Evolutionary conservation across 2,113 vertebrate species (phyloP).

Genomic region (Chunga burmeisteri): DNA sequence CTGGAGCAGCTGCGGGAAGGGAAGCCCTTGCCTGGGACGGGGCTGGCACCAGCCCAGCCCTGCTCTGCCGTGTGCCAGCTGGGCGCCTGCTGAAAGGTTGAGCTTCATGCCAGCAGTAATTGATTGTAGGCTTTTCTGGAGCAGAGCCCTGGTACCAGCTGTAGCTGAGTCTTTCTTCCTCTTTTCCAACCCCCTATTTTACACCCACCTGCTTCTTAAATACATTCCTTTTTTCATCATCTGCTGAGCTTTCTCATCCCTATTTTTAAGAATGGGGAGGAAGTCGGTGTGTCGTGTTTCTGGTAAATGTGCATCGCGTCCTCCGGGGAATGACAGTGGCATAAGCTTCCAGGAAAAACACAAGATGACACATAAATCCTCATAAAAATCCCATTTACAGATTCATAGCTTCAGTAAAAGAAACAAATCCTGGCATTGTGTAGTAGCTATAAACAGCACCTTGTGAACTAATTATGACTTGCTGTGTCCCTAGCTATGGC

Average conservation of each 20-base stretch:
- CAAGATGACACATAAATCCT: conserved; percentile 56
- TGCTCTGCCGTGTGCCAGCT: conserved; percentile 37
- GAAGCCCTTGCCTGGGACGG: not conserved
- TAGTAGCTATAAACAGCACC: conserved; percentile 54
- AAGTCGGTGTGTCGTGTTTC: conserved; percentile 8
- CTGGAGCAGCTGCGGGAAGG: conserved; percentile 32
- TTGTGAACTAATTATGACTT: conserved; percentile 63
- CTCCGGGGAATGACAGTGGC: conserved; percentile 3
- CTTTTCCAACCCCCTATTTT: not conserved
- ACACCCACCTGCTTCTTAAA: conserved; percentile 66
- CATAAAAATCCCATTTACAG: conserved; percentile 68
- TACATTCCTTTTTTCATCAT: conserved; percentile 14
- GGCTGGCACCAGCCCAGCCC: conserved; percentile 24
- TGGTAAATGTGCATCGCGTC: conserved; percentile 1
- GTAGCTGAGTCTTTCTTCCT: conserved; percentile 45
- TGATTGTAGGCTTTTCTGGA: conserved; percentile 60
- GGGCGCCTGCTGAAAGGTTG: conserved; percentile 23
- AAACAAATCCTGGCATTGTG: conserved; percentile 61
- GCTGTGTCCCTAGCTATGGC: conserved; percentile 6
- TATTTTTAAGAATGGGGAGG: conserved; percentile 28
- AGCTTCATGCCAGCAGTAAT: conserved; percentile 25
- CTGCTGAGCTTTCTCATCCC: conserved; percentile 24
- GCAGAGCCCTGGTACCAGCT: conserved; percentile 49
- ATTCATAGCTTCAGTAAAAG: conserved; percentile 51
- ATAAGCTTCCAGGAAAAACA: conserved; percentile 65